Conservation (phyloP, 2,113 vertebrate genomes). For the Leucopternis melanops region DNA sequence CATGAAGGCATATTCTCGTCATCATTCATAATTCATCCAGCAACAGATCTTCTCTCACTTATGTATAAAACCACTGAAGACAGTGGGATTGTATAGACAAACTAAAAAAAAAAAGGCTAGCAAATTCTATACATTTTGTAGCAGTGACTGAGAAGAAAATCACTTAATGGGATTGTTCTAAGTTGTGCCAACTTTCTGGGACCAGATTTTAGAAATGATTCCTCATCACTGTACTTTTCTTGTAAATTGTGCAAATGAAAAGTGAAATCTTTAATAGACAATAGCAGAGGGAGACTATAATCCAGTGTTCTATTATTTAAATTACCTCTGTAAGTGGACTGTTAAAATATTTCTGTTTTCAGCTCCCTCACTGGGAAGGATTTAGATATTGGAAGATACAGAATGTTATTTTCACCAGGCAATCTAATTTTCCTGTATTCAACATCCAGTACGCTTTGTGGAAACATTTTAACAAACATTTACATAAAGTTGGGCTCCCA, state of each 20-base stretch:
- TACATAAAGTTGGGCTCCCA: not conserved
- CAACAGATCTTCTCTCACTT: not conserved
- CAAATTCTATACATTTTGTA: not conserved
- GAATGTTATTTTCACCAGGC: constrained; percentile 4
- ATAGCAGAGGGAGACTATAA: not conserved
- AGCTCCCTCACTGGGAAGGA: not conserved
- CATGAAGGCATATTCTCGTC: not conserved
- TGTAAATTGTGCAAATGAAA: not conserved
- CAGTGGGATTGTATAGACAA: not conserved
- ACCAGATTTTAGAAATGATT: not conserved
- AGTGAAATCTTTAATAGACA: not conserved
- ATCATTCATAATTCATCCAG: not conserved
- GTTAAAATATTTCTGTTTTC: constrained; percentile 9
- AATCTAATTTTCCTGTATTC: constrained; percentile 7
- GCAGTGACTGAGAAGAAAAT: not conserved
- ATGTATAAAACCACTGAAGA: not conserved
- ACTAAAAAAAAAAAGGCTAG: not conserved
- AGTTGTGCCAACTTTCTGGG: not conserved
- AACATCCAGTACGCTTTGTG: not conserved
- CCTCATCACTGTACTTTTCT: not conserved
- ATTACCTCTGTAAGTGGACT: not conserved
- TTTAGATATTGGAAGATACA: not conserved
- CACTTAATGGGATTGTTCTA: not conserved
- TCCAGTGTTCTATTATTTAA: not conserved
- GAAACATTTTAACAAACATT: not conserved